Evolutionary conservation across 2,113 vertebrate species (phyloP).

Genomic region (Tachuris rubrigastra): DNA sequence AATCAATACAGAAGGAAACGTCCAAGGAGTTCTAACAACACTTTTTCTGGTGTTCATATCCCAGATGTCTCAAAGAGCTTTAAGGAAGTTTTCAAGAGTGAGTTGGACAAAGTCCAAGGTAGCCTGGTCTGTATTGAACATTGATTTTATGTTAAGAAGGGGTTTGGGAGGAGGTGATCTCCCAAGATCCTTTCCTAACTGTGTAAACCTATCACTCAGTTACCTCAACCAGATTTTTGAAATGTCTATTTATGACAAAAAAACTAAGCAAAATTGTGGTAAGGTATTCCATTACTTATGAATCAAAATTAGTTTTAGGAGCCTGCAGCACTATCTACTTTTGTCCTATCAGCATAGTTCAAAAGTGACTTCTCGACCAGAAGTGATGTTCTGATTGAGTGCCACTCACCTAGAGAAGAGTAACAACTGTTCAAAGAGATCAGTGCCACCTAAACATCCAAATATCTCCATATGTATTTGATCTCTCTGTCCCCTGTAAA

Average conservation of each 20-base stretch:
- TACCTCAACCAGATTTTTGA: background rate
- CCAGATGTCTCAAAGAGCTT: background rate
- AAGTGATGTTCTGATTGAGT: background rate
- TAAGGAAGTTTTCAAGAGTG: background rate
- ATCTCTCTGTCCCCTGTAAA: background rate
- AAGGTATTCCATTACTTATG: background rate
- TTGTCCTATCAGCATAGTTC: background rate
- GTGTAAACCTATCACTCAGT: background rate
- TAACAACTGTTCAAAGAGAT: background rate
- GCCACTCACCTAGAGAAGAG: background rate
- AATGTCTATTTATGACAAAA: background rate
- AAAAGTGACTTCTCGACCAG: background rate
- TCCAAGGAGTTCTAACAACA: background rate
- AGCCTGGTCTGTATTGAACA: background rate
- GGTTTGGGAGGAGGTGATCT: background rate
- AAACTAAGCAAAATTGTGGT: background rate
- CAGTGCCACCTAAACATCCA: background rate
- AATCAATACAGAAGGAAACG: background rate
- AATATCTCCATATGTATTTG: background rate
- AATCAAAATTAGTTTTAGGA: background rate
- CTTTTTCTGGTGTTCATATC: background rate
- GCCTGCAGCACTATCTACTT: background rate
- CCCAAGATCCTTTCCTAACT: background rate
- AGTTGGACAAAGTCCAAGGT: background rate
- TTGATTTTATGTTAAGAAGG: background rate